Percentiles rank a stretch among this genome's conserved stretches.
These are phyloP conservation scores for Drosophila kambysellisi DNA, from an alignment of 2,888 invertebrate genomes.

Conservation along the genomic window DNA sequence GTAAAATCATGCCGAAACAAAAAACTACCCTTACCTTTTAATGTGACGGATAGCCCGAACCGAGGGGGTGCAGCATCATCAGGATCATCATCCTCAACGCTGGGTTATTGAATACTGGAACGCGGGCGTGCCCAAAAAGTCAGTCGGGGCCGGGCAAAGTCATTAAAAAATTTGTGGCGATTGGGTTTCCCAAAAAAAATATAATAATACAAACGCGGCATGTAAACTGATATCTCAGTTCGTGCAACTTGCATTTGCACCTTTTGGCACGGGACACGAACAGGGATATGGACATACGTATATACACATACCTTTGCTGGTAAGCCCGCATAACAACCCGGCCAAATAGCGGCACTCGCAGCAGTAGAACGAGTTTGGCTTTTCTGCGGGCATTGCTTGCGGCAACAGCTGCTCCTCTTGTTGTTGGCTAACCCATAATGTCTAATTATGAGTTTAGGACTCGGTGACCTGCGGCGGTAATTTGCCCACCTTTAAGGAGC, in stretches of 20 bases:
- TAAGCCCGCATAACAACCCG: slow-evolving; percentile 62
- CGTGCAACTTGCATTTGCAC: slow-evolving; percentile 69
- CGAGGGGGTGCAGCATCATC: slow-evolving; percentile 52
- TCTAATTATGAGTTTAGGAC: slow-evolving; percentile 53
- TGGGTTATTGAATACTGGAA: slow-evolving; percentile 55
- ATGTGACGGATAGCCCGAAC: slow-evolving; percentile 6
- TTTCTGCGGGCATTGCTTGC: slow-evolving; percentile 65
- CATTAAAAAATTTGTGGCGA: slow-evolving; percentile 75
- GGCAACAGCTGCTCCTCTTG: slow-evolving; percentile 34
- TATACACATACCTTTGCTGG: slow-evolving; percentile 47
- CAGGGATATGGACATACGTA: slow-evolving; percentile 1
- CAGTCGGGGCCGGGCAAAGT: slow-evolving; percentile 49
- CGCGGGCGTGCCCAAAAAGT: slow-evolving; percentile 67
- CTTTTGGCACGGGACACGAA: slow-evolving; percentile 73
- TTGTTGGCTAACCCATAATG: slow-evolving; percentile 31
- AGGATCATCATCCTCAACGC: slow-evolving; percentile 3
- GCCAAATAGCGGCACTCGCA: slow-evolving; percentile 41
- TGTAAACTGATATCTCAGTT: slow-evolving; percentile 69
- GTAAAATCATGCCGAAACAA: slow-evolving; percentile 71
- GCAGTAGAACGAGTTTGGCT: slow-evolving; percentile 34
- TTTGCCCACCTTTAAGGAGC: slow-evolving; percentile 76
- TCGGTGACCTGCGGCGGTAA: slow-evolving; percentile 72
- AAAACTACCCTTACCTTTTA: slow-evolving; percentile 62
- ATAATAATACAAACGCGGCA: slow-evolving; percentile 42
- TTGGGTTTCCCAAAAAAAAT: slow-evolving; percentile 48